Evolutionary conservation across 2,888 invertebrate genomes (phyloP).

Genomic region (Zonitis immaculata): DNA sequence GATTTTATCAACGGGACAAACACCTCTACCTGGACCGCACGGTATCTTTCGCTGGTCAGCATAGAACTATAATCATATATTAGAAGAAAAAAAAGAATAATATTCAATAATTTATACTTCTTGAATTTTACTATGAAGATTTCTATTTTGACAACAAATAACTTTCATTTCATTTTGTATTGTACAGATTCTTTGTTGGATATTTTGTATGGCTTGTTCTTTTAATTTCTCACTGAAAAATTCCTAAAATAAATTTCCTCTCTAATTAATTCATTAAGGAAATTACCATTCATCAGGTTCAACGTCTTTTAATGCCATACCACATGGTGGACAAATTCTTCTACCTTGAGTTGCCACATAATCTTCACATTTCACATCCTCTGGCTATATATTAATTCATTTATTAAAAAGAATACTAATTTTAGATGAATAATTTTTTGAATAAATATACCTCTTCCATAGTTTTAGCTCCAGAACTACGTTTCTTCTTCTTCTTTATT

Average conservation of each 20-base stretch:
- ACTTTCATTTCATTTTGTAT: slow-evolving; percentile 62
- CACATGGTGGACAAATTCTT: too few species aligned
- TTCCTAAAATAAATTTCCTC: too few species aligned
- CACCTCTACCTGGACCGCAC: slow-evolving; percentile 41
- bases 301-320: too few species aligned
- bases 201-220: slow-evolving; percentile 59
- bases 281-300: too few species aligned
- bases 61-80: neutral
- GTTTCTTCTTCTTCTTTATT: slow-evolving; percentile 32
- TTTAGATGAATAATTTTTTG: too few species aligned
- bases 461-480: neutral
- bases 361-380: too few species aligned
- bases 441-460: too few species aligned
- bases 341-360: too few species aligned
- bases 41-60: slow-evolving; percentile 20
- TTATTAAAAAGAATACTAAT: too few species aligned
- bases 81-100: neutral
- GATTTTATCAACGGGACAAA: slow-evolving; percentile 50
- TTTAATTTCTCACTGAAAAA: too few species aligned
- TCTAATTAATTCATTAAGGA: too few species aligned
- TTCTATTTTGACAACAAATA: slow-evolving; percentile 58
- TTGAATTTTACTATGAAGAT: slow-evolving; percentile 54
- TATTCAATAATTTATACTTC: slow-evolving; percentile 30
- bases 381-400: too few species aligned
- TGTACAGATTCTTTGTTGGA: slow-evolving; percentile 58